Evolutionary conservation across 1,140 invertebrate species (phyloP).

Genomic region (Trichonephila clavata): DNA sequence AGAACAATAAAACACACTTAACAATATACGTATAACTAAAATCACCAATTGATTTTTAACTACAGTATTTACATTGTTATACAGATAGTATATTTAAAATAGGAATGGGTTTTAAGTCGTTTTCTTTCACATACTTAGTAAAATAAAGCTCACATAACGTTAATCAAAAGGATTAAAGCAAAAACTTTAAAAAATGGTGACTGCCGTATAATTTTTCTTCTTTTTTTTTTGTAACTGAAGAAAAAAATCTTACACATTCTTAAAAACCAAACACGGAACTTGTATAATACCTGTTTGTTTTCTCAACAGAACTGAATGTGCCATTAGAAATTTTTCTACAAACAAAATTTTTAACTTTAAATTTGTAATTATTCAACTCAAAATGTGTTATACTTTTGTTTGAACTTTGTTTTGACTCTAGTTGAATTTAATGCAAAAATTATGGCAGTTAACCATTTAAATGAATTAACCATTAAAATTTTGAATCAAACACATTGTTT

Average conservation of each 20-base stretch:
- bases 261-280: too few relatives aligned
- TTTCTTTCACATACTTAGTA: background rate
- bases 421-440: background rate
- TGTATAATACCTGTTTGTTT: too few relatives aligned
- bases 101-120: conserved; percentile 58
- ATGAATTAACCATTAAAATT: background rate
- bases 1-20: conserved; percentile 69
- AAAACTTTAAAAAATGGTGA: background rate
- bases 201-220: background rate
- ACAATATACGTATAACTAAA: conserved; percentile 75
- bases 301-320: too few relatives aligned
- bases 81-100: conserved; percentile 64
- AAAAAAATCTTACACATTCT: too few relatives aligned
- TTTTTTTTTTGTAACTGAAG: too few relatives aligned
- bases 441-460: background rate
- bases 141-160: background rate
- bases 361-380: too few relatives aligned
- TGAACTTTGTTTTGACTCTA: too few relatives aligned
- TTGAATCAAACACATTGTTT: background rate
- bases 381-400: too few relatives aligned
- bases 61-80: conserved; percentile 74
- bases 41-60: conserved; percentile 63
- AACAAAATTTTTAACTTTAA: background rate
- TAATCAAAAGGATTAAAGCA: background rate
- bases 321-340: background rate